Evolutionary conservation across 1,140 invertebrate species (phyloP).

Genomic region (Drosophila sturtevanti): DNA sequence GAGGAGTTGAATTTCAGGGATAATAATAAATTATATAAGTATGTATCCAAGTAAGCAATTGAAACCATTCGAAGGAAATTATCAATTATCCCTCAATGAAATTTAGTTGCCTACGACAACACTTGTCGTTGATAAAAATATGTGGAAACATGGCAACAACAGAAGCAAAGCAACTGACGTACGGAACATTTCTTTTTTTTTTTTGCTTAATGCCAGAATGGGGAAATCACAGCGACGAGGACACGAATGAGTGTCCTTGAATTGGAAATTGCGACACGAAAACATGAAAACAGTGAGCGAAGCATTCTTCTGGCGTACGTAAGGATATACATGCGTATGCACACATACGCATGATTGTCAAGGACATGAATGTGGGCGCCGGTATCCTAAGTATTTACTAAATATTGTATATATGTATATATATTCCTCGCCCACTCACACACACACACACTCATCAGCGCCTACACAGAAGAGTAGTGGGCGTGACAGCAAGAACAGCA

Average conservation of each 20-base stretch:
- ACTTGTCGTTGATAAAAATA: constrained; percentile 21
- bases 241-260: constrained; percentile 55
- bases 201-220: not conserved
- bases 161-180: constrained; percentile 56
- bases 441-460: constrained; percentile 5
- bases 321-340: constrained; percentile 40
- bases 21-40: not conserved
- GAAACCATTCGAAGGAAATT: constrained; percentile 12
- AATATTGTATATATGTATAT: constrained; percentile 46
- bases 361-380: constrained; percentile 65
- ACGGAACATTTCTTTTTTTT: constrained; percentile 45
- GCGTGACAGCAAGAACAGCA: constrained; percentile 20
- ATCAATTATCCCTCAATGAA: constrained; percentile 20
- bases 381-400: constrained; percentile 58
- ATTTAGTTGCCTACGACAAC: constrained; percentile 21
- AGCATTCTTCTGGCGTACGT: constrained; percentile 8
- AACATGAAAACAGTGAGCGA: constrained; percentile 11
- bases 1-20: not conserved
- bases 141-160: constrained; percentile 1
- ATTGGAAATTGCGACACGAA: constrained; percentile 59
- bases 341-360: constrained; percentile 51
- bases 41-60: not conserved
- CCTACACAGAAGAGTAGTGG: constrained; percentile 31
- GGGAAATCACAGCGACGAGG: constrained; percentile 48
- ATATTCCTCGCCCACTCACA: not conserved